Conservation (phyloP, 2,113 vertebrate genomes). For the Phoenicopterus ruber region DNA sequence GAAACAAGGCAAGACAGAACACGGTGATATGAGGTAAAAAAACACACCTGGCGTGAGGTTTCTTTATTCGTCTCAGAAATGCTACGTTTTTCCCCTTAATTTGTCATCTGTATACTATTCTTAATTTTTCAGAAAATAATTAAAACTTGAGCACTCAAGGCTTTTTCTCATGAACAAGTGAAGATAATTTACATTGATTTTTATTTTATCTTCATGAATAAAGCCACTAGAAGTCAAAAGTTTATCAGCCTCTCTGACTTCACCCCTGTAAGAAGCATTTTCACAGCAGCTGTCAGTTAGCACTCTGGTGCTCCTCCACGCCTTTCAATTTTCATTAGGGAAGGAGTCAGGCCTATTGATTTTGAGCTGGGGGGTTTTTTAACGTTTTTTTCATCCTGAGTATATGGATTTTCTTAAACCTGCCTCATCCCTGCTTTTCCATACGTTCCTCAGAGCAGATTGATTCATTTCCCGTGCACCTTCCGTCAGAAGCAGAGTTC, state of each 20-base stretch:
- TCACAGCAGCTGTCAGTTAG: background rate
- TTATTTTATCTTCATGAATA: background rate
- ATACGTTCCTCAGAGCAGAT: background rate
- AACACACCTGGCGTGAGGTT: background rate
- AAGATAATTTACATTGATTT: background rate
- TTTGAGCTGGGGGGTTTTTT: background rate
- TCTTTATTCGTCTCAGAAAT: background rate
- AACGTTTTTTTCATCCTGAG: background rate
- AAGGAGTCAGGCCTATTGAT: background rate
- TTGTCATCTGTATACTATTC: background rate
- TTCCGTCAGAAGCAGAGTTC: background rate
- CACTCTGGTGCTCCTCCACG: background rate
- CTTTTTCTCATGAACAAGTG: background rate
- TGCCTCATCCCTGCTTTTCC: background rate
- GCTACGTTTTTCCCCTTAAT: background rate
- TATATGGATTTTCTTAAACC: background rate
- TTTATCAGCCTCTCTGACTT: background rate
- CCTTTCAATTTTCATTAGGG: constrained; percentile 11
- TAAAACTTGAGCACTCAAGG: background rate
- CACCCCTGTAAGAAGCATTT: background rate
- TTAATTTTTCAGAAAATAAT: background rate
- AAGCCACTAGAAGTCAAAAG: background rate
- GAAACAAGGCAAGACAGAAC: background rate
- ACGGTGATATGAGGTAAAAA: background rate
- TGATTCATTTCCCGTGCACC: background rate